A percentile compares a stretch with the other conserved stretches of the same genome.
phyloP scores from a whole-genome alignment of 2,113 vertebrate species.

The Anseranas semipalmata region DNA sequence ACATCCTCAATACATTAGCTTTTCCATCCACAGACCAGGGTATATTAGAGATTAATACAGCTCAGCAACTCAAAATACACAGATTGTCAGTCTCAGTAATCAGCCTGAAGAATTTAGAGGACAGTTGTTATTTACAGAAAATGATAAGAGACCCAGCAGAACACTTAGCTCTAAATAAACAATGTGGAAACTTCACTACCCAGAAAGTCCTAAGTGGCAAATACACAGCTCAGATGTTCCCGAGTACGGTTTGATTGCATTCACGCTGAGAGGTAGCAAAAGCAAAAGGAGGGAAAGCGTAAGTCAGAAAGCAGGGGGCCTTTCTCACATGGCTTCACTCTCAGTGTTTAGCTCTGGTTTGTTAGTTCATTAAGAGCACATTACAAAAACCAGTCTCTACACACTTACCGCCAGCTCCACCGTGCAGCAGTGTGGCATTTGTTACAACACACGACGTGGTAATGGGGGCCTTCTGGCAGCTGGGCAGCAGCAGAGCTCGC shows the following conservation, averaged over 20 bases:
- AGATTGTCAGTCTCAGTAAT: constrained; percentile 41
- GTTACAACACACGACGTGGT: not conserved
- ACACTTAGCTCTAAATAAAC: constrained; percentile 55
- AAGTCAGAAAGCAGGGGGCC: constrained; percentile 1
- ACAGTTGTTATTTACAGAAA: constrained; percentile 60
- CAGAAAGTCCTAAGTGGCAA: constrained; percentile 40
- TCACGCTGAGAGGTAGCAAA: not conserved
- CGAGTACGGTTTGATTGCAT: not conserved
- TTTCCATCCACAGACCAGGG: not conserved
- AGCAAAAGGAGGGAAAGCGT: not conserved
- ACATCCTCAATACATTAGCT: not conserved
- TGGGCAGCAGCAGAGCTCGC: not conserved
- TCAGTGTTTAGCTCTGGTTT: not conserved
- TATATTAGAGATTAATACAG: constrained; percentile 24
- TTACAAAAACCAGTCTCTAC: not conserved
- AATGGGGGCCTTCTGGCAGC: not conserved
- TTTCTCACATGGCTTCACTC: not conserved
- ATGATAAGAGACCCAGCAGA: constrained; percentile 36
- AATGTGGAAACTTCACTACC: constrained; percentile 45
- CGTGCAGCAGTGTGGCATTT: not conserved
- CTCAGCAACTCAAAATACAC: constrained; percentile 50
- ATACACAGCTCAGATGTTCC: constrained; percentile 19
- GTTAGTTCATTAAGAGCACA: not conserved
- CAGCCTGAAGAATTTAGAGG: constrained; percentile 47
- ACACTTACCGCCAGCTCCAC: not conserved